phyloP scores from a whole-genome alignment of 2,113 vertebrate genomes.

The Rhadina sibilatrix region DNA sequence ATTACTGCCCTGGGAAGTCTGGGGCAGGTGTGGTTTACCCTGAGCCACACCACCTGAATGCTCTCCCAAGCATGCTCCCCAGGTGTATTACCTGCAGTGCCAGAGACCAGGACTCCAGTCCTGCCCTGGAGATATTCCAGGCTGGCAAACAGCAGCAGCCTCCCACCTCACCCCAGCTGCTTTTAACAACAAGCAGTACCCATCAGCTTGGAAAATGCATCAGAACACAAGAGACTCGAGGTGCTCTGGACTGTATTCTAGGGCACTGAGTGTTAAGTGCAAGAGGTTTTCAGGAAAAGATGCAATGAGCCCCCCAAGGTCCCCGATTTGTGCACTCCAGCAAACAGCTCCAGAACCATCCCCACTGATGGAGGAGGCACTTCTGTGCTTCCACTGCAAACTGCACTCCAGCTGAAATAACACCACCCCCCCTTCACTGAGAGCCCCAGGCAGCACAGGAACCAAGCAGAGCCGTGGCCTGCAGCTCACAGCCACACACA shows the following conservation, averaged over 20 bases:
- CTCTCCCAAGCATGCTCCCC: background rate
- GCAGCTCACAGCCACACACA: background rate
- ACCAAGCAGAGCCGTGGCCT: background rate
- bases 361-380: background rate
- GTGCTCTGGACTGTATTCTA: background rate
- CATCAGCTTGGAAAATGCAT: background rate
- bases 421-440: background rate
- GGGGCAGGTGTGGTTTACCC: background rate
- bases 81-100: background rate
- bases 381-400: background rate
- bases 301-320: background rate
- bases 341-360: background rate
- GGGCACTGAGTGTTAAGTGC: no score
- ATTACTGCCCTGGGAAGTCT: background rate
- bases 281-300: background rate
- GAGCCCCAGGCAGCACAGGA: background rate
- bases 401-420: background rate
- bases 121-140: background rate
- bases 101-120: background rate
- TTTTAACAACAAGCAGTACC: background rate
- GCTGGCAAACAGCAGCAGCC: background rate
- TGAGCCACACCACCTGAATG: background rate
- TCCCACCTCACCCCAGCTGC: background rate
- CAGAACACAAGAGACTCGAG: background rate
- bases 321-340: rapidly evolving